Percentiles rank a stretch among this genome's conserved stretches.
Evolutionary conservation across 2,113 vertebrate species (phyloP).

Genomic region (Malurus melanocephalus): DNA sequence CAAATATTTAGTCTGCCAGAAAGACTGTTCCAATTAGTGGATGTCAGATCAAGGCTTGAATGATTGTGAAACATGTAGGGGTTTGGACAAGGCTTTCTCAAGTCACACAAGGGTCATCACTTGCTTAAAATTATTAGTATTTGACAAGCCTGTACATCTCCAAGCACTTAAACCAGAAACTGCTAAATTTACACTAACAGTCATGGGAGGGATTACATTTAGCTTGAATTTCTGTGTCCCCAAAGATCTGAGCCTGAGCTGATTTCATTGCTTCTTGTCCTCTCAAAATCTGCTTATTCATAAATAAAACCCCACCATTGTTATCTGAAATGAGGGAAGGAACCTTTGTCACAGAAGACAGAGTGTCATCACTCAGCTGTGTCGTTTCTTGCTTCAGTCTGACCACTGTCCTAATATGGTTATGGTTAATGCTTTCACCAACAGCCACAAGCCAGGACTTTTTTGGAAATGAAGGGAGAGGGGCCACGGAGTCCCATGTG

Average conservation of each 20-base stretch:
- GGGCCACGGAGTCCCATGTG: neutral
- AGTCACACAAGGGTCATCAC: constrained; percentile 16
- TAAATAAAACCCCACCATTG: neutral
- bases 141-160: constrained; percentile 22
- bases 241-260: neutral
- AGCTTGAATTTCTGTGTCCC: neutral
- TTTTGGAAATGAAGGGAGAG: constrained; percentile 3
- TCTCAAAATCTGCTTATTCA: constrained; percentile 13
- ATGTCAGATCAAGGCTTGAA: constrained; percentile 44
- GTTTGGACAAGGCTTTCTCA: constrained; percentile 4
- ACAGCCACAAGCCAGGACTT: neutral
- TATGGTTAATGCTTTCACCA: neutral
- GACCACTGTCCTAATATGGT: neutral
- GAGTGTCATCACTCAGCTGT: neutral
- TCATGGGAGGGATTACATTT: neutral
- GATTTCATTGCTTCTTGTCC: neutral
- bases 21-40: constrained; percentile 30
- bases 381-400: neutral
- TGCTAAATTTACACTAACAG: neutral
- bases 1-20: constrained; percentile 65
- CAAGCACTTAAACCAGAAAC: constrained; percentile 8
- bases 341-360: neutral
- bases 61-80: neutral
- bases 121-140: constrained; percentile 34
- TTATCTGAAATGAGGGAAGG: neutral